Evolutionary conservation across 2,888 invertebrate genomes (phyloP).

Genomic region (Liopterus haemorrhoidalis): DNA sequence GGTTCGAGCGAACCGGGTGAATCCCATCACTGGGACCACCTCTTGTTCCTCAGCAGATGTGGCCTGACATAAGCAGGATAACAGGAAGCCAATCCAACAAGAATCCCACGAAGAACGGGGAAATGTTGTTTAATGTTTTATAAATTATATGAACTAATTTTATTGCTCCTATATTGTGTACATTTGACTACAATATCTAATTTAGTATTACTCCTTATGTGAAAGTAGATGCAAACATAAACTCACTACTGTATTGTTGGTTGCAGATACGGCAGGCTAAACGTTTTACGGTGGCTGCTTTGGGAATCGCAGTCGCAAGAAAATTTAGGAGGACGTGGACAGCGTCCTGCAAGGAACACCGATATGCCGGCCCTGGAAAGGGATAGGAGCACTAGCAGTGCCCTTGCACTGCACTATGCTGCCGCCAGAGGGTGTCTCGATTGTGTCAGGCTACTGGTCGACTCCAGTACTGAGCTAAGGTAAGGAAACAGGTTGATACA

Average conservation of each 20-base stretch:
- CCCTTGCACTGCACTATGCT: slow-evolving; percentile 80
- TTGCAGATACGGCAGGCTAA: slow-evolving; percentile 52
- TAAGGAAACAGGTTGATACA: slow-evolving; percentile 42
- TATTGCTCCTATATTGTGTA: too few relatives aligned
- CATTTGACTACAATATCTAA: too few relatives aligned
- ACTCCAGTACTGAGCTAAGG: slow-evolving; percentile 74
- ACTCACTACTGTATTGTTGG: slow-evolving; percentile 27
- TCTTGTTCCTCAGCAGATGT: too few relatives aligned
- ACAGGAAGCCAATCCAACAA: too few relatives aligned
- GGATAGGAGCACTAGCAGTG: slow-evolving; percentile 54
- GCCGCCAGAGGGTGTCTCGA: slow-evolving; percentile 80
- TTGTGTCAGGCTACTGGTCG: slow-evolving; percentile 73
- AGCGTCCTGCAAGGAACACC: slow-evolving; percentile 34
- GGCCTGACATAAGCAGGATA: too few relatives aligned
- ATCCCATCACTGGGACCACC: too few relatives aligned
- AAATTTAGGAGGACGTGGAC: slow-evolving; percentile 39
- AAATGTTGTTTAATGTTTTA: too few relatives aligned
- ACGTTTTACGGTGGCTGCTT: slow-evolving; percentile 55
- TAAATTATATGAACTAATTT: too few relatives aligned
- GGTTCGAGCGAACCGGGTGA: too few relatives aligned
- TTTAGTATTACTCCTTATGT: too few relatives aligned
- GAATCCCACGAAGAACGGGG: too few relatives aligned
- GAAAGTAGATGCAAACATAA: too few relatives aligned
- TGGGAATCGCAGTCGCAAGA: slow-evolving; percentile 46
- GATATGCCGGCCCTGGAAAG: slow-evolving; percentile 52